A percentile compares a stretch with the other conserved stretches of the same genome.
Evolutionary conservation across 2,113 vertebrate species (phyloP).

Genomic region (Cichladusa arquata): DNA sequence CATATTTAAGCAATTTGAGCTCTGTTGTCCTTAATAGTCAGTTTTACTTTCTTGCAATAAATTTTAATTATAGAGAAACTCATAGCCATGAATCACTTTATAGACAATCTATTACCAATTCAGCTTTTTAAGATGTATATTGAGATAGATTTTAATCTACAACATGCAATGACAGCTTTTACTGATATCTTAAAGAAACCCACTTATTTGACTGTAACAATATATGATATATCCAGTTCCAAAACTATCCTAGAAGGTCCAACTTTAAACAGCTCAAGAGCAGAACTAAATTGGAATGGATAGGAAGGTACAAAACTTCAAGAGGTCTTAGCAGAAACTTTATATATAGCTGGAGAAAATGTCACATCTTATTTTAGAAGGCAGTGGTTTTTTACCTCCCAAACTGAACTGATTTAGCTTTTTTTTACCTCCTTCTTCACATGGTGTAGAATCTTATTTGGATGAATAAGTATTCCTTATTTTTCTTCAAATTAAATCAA

Average conservation of each 20-base stretch:
- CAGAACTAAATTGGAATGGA: background rate
- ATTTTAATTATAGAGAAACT: background rate
- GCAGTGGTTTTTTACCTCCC: background rate
- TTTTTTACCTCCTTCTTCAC: background rate
- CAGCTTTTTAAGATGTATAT: background rate
- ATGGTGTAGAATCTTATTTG: background rate
- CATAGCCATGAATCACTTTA: background rate
- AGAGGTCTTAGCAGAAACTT: background rate
- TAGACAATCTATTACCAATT: background rate
- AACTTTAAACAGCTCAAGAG: background rate
- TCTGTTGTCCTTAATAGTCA: background rate
- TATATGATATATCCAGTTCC: background rate
- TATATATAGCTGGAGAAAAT: background rate
- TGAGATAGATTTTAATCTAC: background rate
- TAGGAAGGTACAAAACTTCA: background rate
- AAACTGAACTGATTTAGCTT: background rate
- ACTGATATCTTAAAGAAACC: background rate
- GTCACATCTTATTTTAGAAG: background rate
- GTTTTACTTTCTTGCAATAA: background rate
- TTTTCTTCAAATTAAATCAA: background rate
- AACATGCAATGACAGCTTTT: background rate
- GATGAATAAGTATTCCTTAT: background rate
- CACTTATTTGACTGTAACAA: background rate
- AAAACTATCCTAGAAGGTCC: background rate
- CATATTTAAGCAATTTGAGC: background rate